Base-by-base conservation (phyloP, 35 echinoderm and acorn worm genomes). In the Anneissia japonica region DNA sequence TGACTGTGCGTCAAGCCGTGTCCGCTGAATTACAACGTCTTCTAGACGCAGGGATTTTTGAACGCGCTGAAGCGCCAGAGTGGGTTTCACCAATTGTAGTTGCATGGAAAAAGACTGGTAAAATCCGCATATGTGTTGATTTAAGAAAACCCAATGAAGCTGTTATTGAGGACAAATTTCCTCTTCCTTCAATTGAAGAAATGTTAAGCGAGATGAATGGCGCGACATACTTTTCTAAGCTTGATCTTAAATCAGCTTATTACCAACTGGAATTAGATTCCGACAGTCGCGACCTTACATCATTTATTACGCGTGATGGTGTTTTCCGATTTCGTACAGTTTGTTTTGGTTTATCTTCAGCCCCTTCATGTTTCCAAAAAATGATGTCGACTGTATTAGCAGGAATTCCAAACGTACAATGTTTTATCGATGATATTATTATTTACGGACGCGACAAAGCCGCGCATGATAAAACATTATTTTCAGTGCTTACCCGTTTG, bases 251-350 rank as follows among this genome's bases (percentile, higher is more conserved):
- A 16, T 91, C 86, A 17, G 87, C 81, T 6, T 83, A 83, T 26
- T 31, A 83, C 30, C 34, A 82, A 30, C 26, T 84, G 13, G 74
- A 89, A 19, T 86, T 92, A 4, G 37, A 75, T 56, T 73, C 83
- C 32, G 77, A 89, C 3, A 88, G 80, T 81, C 45, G 86, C 0
- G 77, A 88, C 31, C 39, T 93, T 28, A 90, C 88, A 30, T 34
- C 89, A 30, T 95, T 91, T 74, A 86, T 91, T 40, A 91, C 89
- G 1, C 93, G 92, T 80, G 51, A 77, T 77, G 88, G 89, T 21
- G n/a, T 88, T 21, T 91, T 46, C 39, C 81, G 74, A 16, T 94
- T 82, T 34, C 76, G 86, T 37, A n/a, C 80, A 26, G 84, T 94
- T 46, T 90, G 88, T 45, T 90, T 90, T 41, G 88, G 92, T 0